Base-by-base conservation (phyloP, 2,888 invertebrate genomes). In the Tetragonisca angustula region DNA sequence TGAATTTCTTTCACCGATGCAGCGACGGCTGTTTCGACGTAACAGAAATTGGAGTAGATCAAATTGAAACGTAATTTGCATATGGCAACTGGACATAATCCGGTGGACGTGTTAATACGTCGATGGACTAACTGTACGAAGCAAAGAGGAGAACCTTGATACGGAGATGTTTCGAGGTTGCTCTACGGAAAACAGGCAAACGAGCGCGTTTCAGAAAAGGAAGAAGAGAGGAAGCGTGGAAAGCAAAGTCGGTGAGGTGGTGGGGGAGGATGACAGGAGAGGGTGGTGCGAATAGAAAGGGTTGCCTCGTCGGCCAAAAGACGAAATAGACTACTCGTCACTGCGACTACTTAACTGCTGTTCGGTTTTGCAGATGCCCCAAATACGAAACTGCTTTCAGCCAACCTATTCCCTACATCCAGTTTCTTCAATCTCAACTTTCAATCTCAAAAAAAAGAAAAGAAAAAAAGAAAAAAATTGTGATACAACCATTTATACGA, bases 151-250 rank as follows among this genome's bases (percentile, higher is more conserved):
- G 54, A 17, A 69, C 52, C 52, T 74, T 75, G 52, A 75, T 69
- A 27, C 4, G 64, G 75, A 75, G 64, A 75, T 64, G 75, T 68
- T 75, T 56, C 62, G 69, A 62, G 75, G 75, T 75, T 79, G 52
- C 32, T 56, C 49, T 32, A 70, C 56, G 64, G 54, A 64, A 49
- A 24, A 56, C 27, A 61, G 62, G 79, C 43, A 74, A 69, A 79
- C 68, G 54, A 69, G 62, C 52, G 43, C n/a, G 24, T 69, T 74
- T 79, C n/a, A 32, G 32, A 32, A 19, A 54, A 62, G 27, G 36
- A 59, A 19, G 54, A 50, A 21, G 62, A 64, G 64, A 79, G 2
- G 24, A 49, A n/a, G 74, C 27, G 54, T 54, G 17, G 24, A 61
- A 67, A 50, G 64, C 24, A 52, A n/a, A 17, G n/a, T 21, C n/a